phyloP scores from a whole-genome alignment of 2,888 invertebrate species.

The Chrysolina haemoptera region DNA sequence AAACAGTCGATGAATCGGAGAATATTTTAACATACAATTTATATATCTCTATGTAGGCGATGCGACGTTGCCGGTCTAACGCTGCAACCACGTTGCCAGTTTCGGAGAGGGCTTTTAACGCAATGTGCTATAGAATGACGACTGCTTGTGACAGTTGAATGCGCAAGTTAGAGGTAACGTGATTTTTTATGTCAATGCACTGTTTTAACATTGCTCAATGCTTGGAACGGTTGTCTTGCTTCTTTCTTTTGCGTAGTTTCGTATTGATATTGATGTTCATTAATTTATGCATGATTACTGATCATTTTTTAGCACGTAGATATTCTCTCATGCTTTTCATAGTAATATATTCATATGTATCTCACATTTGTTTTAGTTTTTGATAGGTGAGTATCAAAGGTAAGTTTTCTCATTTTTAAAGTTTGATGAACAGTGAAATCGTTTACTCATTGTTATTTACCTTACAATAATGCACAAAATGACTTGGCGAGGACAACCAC shows the following conservation, averaged over 20 bases:
- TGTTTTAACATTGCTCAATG: constrained; percentile 41
- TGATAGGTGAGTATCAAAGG: neutral
- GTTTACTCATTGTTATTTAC: neutral
- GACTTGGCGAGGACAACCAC: neutral
- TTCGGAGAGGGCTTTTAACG: constrained; percentile 56
- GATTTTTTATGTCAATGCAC: constrained; percentile 64
- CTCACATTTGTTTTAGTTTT: neutral
- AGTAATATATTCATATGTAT: neutral
- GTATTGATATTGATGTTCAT: neutral
- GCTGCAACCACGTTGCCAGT: constrained; percentile 55
- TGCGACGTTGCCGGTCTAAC: constrained; percentile 60
- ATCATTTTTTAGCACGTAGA: no score
- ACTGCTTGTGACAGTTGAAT: constrained; percentile 64
- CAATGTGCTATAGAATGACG: constrained; percentile 57
- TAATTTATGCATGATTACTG: neutral
- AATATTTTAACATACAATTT: constrained; percentile 65
- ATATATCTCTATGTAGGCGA: constrained; percentile 66
- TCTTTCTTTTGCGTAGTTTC: neutral
- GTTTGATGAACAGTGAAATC: neutral
- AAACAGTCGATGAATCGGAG: constrained; percentile 58
- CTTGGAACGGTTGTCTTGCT: constrained; percentile 9
- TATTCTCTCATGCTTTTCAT: no score
- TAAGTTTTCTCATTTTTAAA: neutral
- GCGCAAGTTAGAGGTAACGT: constrained; percentile 65
- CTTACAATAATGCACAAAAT: neutral